Percentiles rank a stretch among this genome's conserved stretches.
phyloP scores from a whole-genome alignment of 2,888 invertebrate species.

The Papilio elwesi region DNA sequence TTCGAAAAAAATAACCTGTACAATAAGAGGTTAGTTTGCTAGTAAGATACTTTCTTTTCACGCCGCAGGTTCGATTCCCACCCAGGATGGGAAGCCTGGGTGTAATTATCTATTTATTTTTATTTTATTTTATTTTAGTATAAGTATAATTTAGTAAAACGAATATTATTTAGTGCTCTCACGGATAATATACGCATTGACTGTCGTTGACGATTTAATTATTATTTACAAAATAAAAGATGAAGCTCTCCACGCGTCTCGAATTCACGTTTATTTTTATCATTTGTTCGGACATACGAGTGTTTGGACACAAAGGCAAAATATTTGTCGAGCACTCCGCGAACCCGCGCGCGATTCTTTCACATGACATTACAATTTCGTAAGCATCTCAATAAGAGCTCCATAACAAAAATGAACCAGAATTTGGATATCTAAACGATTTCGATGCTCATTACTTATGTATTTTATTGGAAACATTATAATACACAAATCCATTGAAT shows the following conservation, averaged over 20 bases:
- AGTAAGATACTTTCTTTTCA: too few species aligned
- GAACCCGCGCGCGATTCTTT: slow-evolving; percentile 53
- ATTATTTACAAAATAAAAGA: slow-evolving; percentile 23
- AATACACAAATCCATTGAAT: neutral
- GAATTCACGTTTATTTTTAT: slow-evolving; percentile 53
- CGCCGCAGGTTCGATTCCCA: too few species aligned
- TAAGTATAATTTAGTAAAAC: too few species aligned
- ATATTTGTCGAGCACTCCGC: slow-evolving; percentile 68
- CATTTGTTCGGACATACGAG: slow-evolving; percentile 51
- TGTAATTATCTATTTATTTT: too few species aligned
- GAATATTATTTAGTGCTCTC: too few species aligned
- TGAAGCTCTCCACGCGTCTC: slow-evolving; percentile 43
- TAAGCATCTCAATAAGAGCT: slow-evolving; percentile 41
- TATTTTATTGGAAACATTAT: neutral
- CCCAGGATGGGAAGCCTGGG: too few species aligned
- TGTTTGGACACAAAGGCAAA: slow-evolving; percentile 59
- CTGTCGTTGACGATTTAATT: too few species aligned
- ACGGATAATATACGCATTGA: too few species aligned
- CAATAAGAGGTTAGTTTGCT: too few species aligned
- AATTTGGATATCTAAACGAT: slow-evolving; percentile 18
- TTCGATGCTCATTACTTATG: neutral
- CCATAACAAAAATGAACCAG: slow-evolving; percentile 40
- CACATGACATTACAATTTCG: slow-evolving; percentile 46
- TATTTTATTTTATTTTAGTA: too few species aligned
- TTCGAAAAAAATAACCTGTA: too few species aligned